Evolutionary conservation across 2,797 vertebrate genomes (phyloP).

Genomic region (Petrocephalus sullivani): DNA sequence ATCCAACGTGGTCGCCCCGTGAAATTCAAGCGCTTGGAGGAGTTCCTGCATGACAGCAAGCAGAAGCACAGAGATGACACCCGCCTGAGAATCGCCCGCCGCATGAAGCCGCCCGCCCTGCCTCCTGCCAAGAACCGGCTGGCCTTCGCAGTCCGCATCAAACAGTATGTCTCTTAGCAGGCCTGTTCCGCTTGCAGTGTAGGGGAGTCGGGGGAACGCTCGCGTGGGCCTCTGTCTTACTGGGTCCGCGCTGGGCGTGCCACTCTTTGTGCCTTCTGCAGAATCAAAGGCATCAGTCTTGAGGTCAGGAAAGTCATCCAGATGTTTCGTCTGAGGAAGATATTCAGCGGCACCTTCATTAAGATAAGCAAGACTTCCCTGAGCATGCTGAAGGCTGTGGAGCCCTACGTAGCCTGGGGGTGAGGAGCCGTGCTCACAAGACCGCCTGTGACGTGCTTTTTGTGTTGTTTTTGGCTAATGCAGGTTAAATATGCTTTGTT

Average conservation of each 20-base stretch:
- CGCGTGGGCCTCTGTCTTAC: not conserved
- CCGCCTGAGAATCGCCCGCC: slow-evolving; percentile 60
- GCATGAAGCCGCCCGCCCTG: slow-evolving; percentile 50
- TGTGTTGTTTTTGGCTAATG: not conserved
- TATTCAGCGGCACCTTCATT: slow-evolving; percentile 80
- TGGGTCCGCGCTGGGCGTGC: not conserved
- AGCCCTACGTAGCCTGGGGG: slow-evolving; percentile 94
- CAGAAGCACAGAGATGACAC: slow-evolving; percentile 64
- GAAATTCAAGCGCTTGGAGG: slow-evolving; percentile 81
- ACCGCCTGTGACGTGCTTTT: not conserved
- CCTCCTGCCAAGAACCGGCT: slow-evolving; percentile 68
- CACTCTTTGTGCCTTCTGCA: slow-evolving; percentile 37
- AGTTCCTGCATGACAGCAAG: slow-evolving; percentile 72
- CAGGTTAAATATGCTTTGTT: not conserved
- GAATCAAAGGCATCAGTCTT: slow-evolving; percentile 75
- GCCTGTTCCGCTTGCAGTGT: not conserved
- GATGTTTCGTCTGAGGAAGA: slow-evolving; percentile 71
- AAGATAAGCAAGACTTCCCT: slow-evolving; percentile 67
- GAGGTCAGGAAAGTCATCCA: slow-evolving; percentile 68
- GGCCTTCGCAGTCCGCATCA: slow-evolving; percentile 76
- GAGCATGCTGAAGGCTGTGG: slow-evolving; percentile 71
- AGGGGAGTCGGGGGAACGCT: not conserved
- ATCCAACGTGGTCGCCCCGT: slow-evolving; percentile 70
- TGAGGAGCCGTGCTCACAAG: slow-evolving; percentile 44
- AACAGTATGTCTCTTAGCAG: slow-evolving; percentile 61